phyloP scores from a whole-genome alignment of 2,113 vertebrate species.

The Campylorhamphus procurvoides region DNA sequence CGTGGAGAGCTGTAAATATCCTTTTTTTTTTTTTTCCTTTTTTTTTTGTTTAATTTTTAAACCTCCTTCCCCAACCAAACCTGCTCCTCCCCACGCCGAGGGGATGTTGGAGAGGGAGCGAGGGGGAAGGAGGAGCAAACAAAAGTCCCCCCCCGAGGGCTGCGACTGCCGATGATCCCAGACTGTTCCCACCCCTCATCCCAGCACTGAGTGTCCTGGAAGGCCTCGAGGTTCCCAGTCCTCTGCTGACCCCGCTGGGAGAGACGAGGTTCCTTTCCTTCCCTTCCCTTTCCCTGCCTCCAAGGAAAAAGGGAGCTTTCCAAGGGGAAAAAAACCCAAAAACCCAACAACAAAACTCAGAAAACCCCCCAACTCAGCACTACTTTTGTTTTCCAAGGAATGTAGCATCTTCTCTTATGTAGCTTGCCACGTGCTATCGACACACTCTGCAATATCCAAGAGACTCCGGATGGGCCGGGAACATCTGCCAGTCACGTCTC shows the following conservation, averaged over 20 bases:
- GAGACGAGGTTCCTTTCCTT: neutral
- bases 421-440: constrained; percentile 53
- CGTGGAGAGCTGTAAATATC: constrained; percentile 73
- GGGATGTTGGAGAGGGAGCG: neutral
- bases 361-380: constrained; percentile 27
- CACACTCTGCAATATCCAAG: constrained; percentile 46
- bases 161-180: neutral
- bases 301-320: neutral
- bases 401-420: constrained; percentile 75
- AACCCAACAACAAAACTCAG: neutral
- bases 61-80: neutral
- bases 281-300: neutral
- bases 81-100: neutral
- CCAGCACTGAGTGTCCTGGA: neutral
- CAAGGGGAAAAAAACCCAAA: neutral
- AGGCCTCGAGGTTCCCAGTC: neutral
- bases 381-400: constrained; percentile 57
- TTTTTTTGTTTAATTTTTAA: neutral
- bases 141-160: neutral
- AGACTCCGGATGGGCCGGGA: neutral
- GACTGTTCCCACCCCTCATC: neutral
- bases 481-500: neutral
- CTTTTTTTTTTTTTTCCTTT: fast-evolving
- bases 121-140: neutral
- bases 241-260: neutral